Base-by-base conservation (phyloP, 2,797 vertebrate species). In the Hyperoplus lanceolatus region DNA sequence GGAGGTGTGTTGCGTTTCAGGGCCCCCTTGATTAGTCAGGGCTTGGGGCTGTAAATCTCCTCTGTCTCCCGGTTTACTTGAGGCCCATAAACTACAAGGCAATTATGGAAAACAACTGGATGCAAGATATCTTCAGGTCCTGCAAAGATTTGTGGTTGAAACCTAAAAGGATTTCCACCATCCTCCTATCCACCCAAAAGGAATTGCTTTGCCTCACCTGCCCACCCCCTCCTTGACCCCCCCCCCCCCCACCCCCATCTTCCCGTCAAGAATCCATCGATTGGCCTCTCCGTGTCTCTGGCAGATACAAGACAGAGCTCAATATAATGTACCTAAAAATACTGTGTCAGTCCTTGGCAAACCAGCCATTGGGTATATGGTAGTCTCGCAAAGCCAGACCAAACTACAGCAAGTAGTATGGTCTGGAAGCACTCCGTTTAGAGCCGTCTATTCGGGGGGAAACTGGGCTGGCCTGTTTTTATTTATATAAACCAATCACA, bases 51-150 rank as follows among this genome's bases (percentile, higher is more conserved):
- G 73, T 92, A 92, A 91, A 91, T 92, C 86, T 91, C 21, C 67
- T 0, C 58, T 61, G 85, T 88, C 82, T 87, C 73, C 60, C 54
- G 68, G 84, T 90, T 87, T 87, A 73, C 85, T 64, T 11, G 1
- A 2, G 70, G 72, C 77, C 77, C 79, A 79, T 91, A 94, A 87
- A 91, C 84, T 83, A 82, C 54, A 61, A 75, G 84, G 90, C 90
- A 92, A 93, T 94, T 93, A 93, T 84, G 80, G 88, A 92, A 89
- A 94, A 92, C 90, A 93, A 93, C 90, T 91, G 83, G 86, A 92
- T 87, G 85, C 80, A 86, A 87, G 81, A 83, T 90, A 92, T 88
- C 67, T 80, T 77, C 73, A 75, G 29, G 87, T 73, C 85, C 69
- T 85, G 66, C 11, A 69, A 29, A 85, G 93, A 92, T 93, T 95